Conservation (phyloP, 2,888 invertebrate species). For the Ochropleura plecta region DNA sequence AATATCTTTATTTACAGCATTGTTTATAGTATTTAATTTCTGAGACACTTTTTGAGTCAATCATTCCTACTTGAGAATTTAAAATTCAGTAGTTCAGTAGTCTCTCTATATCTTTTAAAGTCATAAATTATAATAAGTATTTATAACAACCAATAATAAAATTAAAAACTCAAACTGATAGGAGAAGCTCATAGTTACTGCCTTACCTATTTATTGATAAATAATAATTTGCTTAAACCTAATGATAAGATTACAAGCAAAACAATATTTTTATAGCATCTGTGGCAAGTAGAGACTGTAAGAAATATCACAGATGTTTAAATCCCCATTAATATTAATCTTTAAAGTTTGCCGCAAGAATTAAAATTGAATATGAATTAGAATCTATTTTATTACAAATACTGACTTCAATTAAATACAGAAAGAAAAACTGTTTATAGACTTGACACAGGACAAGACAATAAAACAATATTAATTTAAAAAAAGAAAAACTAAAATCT, state of each 20-base stretch:
- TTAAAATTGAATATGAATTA: no score
- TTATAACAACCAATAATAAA: constrained; percentile 24
- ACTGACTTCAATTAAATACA: neutral
- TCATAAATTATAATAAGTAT: neutral
- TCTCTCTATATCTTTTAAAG: neutral
- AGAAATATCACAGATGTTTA: neutral
- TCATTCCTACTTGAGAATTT: neutral
- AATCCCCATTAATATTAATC: constrained; percentile 10
- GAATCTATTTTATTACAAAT: neutral
- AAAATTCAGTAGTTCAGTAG: neutral
- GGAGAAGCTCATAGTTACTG: neutral
- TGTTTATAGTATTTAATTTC: no score
- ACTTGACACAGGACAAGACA: no score
- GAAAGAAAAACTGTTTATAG: no score
- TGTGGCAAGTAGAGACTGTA: neutral
- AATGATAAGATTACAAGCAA: constrained; percentile 37
- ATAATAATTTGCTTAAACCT: constrained; percentile 23
- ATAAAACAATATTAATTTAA: no score
- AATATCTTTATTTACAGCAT: no score
- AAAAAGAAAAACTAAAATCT: no score
- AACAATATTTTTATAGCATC: constrained; percentile 3
- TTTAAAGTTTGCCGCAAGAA: neutral
- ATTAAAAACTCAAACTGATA: constrained; percentile 27
- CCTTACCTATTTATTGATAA: constrained; percentile 28
- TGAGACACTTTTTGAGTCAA: neutral